These are phyloP conservation scores for Watersipora subatra DNA, from an alignment of 1,140 invertebrate genomes.

Conservation along the genomic window DNA sequence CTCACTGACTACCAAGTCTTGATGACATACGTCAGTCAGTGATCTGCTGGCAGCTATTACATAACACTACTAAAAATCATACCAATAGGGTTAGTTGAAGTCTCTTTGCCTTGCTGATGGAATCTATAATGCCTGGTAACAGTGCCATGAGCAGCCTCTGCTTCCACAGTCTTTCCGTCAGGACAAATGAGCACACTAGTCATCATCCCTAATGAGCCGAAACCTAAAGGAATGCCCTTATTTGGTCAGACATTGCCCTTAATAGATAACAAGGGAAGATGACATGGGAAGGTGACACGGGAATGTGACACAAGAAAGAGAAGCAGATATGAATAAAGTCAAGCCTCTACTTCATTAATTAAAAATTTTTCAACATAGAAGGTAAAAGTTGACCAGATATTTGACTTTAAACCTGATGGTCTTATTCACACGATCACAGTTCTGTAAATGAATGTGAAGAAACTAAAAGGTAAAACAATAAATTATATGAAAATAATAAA, in stretches of 20 bases:
- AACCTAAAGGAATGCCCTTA: slow-evolving; percentile 33
- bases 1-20: too few relatives aligned
- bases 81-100: slow-evolving; percentile 90
- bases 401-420: too few relatives aligned
- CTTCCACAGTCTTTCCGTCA: slow-evolving; percentile 90
- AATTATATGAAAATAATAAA: too few relatives aligned
- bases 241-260: too few relatives aligned
- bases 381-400: too few relatives aligned
- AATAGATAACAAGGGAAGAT: neutral
- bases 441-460: too few relatives aligned
- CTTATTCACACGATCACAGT: too few relatives aligned
- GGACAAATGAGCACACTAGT: slow-evolving; percentile 86
- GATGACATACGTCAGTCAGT: too few relatives aligned
- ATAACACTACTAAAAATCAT: too few relatives aligned
- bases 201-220: slow-evolving; percentile 81
- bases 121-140: slow-evolving; percentile 87
- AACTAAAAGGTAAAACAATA: too few relatives aligned
- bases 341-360: neutral
- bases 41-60: too few relatives aligned
- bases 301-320: neutral
- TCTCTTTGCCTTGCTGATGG: slow-evolving; percentile 89
- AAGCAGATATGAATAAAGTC: neutral
- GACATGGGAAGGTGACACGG: neutral
- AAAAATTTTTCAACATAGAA: neutral
- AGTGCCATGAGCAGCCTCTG: slow-evolving; percentile 93